Percentiles rank a stretch among this genome's conserved stretches.
Evolutionary conservation across 2,797 vertebrate genomes (phyloP).

Genomic region (Lutjanus argentimaculatus): DNA sequence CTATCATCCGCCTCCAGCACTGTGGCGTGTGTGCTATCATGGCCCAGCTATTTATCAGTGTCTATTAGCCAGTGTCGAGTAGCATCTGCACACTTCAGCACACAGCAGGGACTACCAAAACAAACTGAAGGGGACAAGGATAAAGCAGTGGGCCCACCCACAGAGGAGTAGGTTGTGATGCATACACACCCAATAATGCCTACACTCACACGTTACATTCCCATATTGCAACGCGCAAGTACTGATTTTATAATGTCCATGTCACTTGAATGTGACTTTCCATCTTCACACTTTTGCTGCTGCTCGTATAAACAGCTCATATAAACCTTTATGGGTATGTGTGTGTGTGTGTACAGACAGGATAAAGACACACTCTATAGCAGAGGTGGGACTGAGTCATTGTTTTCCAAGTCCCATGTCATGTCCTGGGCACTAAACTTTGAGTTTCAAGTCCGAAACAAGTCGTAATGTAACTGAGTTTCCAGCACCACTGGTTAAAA

Average conservation of each 20-base stretch:
- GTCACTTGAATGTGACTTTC: conserved; percentile 13
- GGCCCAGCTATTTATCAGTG: conserved; percentile 58
- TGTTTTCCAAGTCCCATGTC: too few relatives aligned
- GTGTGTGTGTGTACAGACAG: background rate
- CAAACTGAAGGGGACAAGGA: conserved; percentile 48
- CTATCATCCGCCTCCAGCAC: conserved; percentile 10
- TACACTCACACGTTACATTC: background rate
- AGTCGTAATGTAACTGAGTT: too few relatives aligned
- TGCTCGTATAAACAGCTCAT: conserved; percentile 8
- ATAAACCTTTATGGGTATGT: background rate
- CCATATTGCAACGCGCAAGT: background rate
- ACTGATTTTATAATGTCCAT: conserved; percentile 13
- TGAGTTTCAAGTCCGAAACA: too few relatives aligned
- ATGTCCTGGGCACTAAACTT: too few relatives aligned
- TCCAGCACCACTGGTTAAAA: too few relatives aligned
- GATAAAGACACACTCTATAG: background rate
- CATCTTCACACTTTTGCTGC: background rate
- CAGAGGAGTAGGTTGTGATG: background rate
- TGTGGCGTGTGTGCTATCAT: conserved; percentile 8
- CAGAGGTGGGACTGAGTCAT: too few relatives aligned
- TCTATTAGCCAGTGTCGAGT: conserved; percentile 34
- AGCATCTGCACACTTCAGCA: conserved; percentile 42
- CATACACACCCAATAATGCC: background rate
- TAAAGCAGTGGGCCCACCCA: conserved; percentile 21
- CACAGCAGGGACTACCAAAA: conserved; percentile 44